phyloP scores from a whole-genome alignment of 1,140 invertebrate genomes.

The Drosophila setifemur region DNA sequence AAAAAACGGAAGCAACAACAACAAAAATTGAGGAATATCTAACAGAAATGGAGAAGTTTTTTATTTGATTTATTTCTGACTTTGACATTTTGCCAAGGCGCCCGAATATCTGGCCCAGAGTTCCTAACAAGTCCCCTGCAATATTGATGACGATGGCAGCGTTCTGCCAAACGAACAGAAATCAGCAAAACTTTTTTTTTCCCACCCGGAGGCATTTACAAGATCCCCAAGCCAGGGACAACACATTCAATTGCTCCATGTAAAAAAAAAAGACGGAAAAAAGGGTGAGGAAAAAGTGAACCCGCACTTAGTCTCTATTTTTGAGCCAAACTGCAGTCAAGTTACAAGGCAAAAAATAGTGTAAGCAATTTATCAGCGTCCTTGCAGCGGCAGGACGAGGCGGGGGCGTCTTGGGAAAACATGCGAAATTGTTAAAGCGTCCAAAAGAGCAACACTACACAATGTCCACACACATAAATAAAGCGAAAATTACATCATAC shows the following conservation, averaged over 20 bases:
- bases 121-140: slow-evolving; percentile 31
- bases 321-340: slow-evolving; percentile 22
- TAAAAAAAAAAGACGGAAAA: background rate
- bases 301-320: slow-evolving; percentile 8
- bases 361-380: slow-evolving; percentile 70
- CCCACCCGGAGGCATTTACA: slow-evolving; percentile 45
- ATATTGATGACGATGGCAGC: slow-evolving; percentile 56
- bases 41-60: slow-evolving; percentile 41
- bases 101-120: slow-evolving; percentile 21
- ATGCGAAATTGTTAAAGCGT: slow-evolving; percentile 57
- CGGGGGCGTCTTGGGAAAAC: slow-evolving; percentile 46
- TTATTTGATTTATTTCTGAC: slow-evolving; percentile 40
- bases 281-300: slow-evolving; percentile 1
- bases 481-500: slow-evolving; percentile 47
- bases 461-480: slow-evolving; percentile 50
- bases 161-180: slow-evolving; percentile 19
- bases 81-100: slow-evolving; percentile 49
- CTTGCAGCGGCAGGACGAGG: slow-evolving; percentile 19
- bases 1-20: background rate
- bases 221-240: slow-evolving; percentile 37
- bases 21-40: background rate
- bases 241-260: slow-evolving; percentile 31
- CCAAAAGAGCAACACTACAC: slow-evolving; percentile 23
- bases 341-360: slow-evolving; percentile 34
- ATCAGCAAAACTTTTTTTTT: slow-evolving; percentile 45